Conservation (phyloP, 2,113 vertebrate species). For the Micromys minutus region DNA sequence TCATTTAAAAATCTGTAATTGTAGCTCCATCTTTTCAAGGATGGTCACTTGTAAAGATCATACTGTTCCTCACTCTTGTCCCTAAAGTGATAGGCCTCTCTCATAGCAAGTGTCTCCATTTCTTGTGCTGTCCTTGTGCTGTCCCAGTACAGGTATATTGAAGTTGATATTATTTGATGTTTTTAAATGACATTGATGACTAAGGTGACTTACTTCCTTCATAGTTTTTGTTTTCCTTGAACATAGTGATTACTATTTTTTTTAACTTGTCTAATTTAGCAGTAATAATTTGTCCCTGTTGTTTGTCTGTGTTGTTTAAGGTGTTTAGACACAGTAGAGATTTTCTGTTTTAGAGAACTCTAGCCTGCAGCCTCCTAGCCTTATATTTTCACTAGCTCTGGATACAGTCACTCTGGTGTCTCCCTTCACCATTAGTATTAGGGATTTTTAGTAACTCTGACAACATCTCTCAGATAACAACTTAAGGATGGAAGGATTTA, state of each 20-base stretch:
- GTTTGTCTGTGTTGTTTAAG: not conserved
- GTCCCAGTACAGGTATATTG: not conserved
- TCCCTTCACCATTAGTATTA: not conserved
- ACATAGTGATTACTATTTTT: slow-evolving; percentile 28
- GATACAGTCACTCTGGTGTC: not conserved
- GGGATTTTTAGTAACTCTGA: not conserved
- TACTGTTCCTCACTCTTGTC: not conserved
- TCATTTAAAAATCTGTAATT: not conserved
- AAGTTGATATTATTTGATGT: not conserved
- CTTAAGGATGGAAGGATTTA: not conserved
- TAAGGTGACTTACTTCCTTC: slow-evolving; percentile 6
- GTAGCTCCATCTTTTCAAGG: not conserved
- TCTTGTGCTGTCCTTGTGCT: not conserved
- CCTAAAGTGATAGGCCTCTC: not conserved
- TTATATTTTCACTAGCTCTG: not conserved
- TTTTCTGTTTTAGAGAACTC: not conserved
- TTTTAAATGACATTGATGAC: slow-evolving; percentile 27
- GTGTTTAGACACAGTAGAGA: not conserved
- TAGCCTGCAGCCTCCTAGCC: not conserved
- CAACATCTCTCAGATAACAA: not conserved
- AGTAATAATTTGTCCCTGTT: not conserved
- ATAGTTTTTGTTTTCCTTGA: slow-evolving; percentile 33
- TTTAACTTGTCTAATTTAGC: slow-evolving; percentile 30
- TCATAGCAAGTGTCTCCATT: not conserved
- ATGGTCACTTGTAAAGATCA: not conserved